A percentile compares a stretch with the other conserved stretches of the same genome.
These are phyloP conservation scores for Thecocarcelia acutangulata DNA, from an alignment of 2,888 invertebrate genomes.

Conservation along the genomic window DNA sequence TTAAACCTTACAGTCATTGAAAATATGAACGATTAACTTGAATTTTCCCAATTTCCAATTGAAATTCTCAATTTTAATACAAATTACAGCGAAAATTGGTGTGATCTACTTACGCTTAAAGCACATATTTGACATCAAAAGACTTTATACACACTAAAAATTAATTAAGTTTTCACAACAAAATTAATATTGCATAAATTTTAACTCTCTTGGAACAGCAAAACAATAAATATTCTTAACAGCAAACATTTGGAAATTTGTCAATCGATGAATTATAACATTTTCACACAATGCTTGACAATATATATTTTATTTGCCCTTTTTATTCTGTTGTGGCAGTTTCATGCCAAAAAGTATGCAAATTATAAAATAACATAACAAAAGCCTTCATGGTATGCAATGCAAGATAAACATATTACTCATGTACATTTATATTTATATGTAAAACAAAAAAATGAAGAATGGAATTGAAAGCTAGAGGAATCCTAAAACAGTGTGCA, in stretches of 20 bases:
- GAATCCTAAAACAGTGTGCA: conserved; percentile 20
- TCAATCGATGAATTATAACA: conserved; percentile 48
- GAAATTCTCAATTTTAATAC: no score
- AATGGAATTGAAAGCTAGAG: background rate
- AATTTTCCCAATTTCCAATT: no score
- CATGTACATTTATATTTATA: background rate
- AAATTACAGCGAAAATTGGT: no score
- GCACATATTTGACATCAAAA: no score
- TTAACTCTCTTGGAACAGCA: conserved; percentile 7
- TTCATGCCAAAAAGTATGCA: conserved; percentile 62
- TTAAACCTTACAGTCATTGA: no score
- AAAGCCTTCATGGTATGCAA: conserved; percentile 53
- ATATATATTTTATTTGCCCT: conserved; percentile 9
- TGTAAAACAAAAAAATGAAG: background rate
- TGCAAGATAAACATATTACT: conserved; percentile 18
- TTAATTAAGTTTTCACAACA: no score
- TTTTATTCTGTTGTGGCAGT: background rate
- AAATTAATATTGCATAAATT: no score
- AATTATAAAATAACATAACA: conserved; percentile 64
- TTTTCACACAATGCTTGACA: conserved; percentile 28
- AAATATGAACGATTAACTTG: no score
- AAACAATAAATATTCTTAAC: conserved; percentile 20
- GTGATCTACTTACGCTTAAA: no score
- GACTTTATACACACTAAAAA: background rate
- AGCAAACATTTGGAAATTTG: background rate